phyloP scores from a whole-genome alignment of 2,797 vertebrate species.

The Taeniopygia guttata region DNA sequence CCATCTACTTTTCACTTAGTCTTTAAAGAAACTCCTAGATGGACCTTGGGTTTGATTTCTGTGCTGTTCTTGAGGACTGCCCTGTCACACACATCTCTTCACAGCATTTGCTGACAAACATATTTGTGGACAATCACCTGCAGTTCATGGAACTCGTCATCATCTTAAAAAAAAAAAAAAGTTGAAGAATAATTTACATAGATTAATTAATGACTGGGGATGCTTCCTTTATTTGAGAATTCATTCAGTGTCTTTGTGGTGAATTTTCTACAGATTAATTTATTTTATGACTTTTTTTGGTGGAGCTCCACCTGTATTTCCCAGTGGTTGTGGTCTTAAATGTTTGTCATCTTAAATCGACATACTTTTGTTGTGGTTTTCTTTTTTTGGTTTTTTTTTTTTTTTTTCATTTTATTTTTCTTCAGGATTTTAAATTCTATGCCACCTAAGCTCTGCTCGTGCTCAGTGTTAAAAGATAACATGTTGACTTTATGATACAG shows the following conservation, averaged over 20 bases:
- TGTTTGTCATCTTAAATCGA: neutral
- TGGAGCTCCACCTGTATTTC: neutral
- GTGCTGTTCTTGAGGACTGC: neutral
- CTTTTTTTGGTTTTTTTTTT: neutral
- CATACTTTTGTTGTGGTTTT: neutral
- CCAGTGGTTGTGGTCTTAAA: neutral
- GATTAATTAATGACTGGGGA: neutral
- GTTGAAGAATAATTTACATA: neutral
- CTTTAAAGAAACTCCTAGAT: neutral
- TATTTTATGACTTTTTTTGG: neutral
- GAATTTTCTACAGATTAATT: neutral
- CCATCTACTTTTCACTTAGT: neutral
- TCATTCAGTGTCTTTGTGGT: neutral
- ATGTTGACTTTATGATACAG: neutral
- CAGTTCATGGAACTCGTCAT: neutral
- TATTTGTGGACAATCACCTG: neutral
- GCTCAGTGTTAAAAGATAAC: neutral
- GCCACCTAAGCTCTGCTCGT: neutral
- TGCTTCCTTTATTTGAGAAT: neutral
- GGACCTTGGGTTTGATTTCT: neutral
- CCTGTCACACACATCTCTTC: neutral
- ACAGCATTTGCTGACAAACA: neutral
- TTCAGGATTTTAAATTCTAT: neutral
- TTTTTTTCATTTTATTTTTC: neutral
- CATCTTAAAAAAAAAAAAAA: neutral